Base-by-base conservation (phyloP, 1,140 invertebrate genomes). In the Gonioctena quinquepunctata region DNA sequence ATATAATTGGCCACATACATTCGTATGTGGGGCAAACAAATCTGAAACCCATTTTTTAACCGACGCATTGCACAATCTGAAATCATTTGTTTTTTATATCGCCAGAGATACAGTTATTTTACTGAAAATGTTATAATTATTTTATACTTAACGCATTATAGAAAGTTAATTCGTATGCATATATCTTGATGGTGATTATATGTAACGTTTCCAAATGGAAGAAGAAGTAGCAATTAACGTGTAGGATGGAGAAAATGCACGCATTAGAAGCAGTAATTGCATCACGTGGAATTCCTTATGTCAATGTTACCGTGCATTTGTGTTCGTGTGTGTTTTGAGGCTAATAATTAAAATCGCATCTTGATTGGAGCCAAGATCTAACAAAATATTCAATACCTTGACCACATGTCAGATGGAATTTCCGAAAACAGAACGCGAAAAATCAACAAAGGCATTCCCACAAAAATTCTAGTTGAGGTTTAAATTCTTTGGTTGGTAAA, bases 61-160 rank as follows among this genome's bases (percentile, higher is more conserved):
- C 11, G 11, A 11, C 13, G n/a, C 19, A 2, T 56, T 56, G 13
- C 19, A 19, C 19, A 56, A 56, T 56, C 18, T 3, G 7, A 56
- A 18, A 56, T 56, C 22, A 56, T 19, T 23, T 23, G 52, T 23
- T 56, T 56, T 56, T 56, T 42, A 42, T n/a, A 42, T 42, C 3
- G 2, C 8, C 2, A 56, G 52, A 56, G 22, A 56, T 18, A 19
- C 52, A 56, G 52, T 56, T 56, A 56, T 22, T 56, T 56, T 19
- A 56, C 52, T 56, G 52, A 23, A 56, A 56, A 56, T 56, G 52
- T 56, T 56, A 56, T 56, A 56, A 56, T 56, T 56, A 56, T 56
- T 56, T 56, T 56, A 56, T 19, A 56, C 52, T 56, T 19, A 42
- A 56, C 52, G 3, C 22, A 56, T 56, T 21, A 56, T 56, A 56